Conservation (phyloP, 1,140 invertebrate genomes). For the Pachypeltis micranthus region DNA sequence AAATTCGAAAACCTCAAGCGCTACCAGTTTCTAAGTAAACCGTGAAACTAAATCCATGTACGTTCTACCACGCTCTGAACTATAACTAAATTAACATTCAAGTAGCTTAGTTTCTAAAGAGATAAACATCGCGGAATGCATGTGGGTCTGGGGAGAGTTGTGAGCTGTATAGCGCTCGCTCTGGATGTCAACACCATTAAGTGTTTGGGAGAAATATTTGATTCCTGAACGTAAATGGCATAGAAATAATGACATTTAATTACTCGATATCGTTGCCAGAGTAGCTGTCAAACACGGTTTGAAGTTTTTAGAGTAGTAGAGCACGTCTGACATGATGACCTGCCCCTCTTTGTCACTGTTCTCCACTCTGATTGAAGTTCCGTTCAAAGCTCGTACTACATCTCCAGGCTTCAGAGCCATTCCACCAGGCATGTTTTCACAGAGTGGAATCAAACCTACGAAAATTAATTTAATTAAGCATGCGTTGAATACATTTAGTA, state of each 20-base stretch:
- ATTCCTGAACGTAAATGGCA: too few relatives aligned
- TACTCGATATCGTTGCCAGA: conserved; percentile 1
- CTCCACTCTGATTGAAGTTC: conserved; percentile 50
- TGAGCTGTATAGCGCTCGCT: too few relatives aligned
- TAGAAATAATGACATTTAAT: too few relatives aligned
- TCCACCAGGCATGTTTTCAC: conserved; percentile 50
- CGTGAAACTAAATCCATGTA: too few relatives aligned
- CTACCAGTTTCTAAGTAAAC: too few relatives aligned
- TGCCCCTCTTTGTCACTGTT: conserved; percentile 52
- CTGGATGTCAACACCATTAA: neutral
- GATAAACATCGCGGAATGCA: too few relatives aligned
- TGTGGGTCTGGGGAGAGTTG: too few relatives aligned
- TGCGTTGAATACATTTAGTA: neutral
- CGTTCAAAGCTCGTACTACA: conserved; percentile 49
- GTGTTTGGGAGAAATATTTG: too few relatives aligned
- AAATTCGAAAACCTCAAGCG: too few relatives aligned
- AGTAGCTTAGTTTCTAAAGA: too few relatives aligned
- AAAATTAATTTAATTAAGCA: conserved; percentile 31
- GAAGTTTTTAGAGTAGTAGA: neutral
- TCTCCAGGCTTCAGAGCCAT: conserved; percentile 48
- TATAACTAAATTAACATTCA: too few relatives aligned
- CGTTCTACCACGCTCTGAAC: too few relatives aligned
- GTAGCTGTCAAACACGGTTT: neutral
- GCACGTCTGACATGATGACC: neutral
- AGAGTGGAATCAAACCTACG: conserved; percentile 41